Evolutionary conservation across 2,113 vertebrate genomes (phyloP), one percentile per base, ranked within the genome.

Genomic region (Archilochus colubris): DNA sequence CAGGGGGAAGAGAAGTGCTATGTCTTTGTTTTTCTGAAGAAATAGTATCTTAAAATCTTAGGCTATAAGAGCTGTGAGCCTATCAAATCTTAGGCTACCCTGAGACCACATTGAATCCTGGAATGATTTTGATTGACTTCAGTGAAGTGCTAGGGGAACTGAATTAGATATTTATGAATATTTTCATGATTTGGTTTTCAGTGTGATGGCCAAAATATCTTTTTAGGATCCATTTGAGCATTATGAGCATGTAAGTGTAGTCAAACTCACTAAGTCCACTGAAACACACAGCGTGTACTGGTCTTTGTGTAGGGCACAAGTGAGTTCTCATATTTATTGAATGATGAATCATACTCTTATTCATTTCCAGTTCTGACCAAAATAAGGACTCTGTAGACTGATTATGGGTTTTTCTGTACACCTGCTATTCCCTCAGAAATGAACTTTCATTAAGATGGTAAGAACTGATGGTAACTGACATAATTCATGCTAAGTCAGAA

Each of bases 301-400:
- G 24, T 33, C 40, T 84, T 92, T 76, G 77, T 76, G 48, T 50
- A 2, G 6, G 54, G 30, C 53, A 87, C 88, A 95, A 77, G 77
- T 95, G 66, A 44, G 57, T 75, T 84, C 61, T 63, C 7, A 0
- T 59, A 21, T 61, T 84, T 87, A 64, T 84, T 89, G 83, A 78
- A 69, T 67, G 53, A 67, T 93, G 88, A 86, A 48, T 92, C 76
- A 88, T 58, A 40, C 17, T 72, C 3, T n/a, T 51, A 69, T 12
- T 94, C 19, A 46, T 89, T 95, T 86, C 80, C 31, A 30, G 44
- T 84, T 89, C 78, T 87, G 73, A 79, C 81, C 86, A 78, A 64
- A 91, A 70, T 57, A 68, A 89, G 78, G 50, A 27, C 40, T 77
- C 53, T 75, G 5, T 70, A 84, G 40, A 68, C 36, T 63, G 31